Conservation (phyloP, 2,888 invertebrate genomes). For the Hermaeophaga mercurialis region DNA sequence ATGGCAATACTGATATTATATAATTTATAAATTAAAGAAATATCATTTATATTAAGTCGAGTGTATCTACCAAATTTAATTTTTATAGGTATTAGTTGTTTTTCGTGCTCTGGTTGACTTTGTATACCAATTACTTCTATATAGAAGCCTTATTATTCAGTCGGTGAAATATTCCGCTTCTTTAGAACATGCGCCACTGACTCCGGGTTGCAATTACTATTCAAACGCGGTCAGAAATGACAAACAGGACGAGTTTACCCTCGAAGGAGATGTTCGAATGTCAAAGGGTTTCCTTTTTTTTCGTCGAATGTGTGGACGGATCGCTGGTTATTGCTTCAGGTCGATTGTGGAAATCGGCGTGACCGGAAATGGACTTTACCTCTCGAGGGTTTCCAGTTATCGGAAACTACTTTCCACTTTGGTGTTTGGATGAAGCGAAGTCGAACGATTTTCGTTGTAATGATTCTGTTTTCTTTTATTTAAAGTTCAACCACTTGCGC, state of each 20-base stretch:
- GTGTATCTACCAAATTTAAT: too few species aligned
- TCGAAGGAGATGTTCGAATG: slow-evolving; percentile 1
- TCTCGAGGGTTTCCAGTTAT: slow-evolving; percentile 4
- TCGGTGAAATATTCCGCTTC: too few species aligned
- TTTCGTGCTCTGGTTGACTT: too few species aligned
- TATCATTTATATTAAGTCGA: too few species aligned
- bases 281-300: slow-evolving; percentile 12
- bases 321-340: slow-evolving; percentile 8
- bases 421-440: neutral
- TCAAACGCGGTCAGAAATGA: slow-evolving; percentile 15
- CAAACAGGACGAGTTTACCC: slow-evolving; percentile 10
- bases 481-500: too few species aligned
- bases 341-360: slow-evolving; percentile 13
- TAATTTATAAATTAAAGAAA: too few species aligned
- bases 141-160: too few species aligned
- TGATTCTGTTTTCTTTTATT: neutral
- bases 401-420: slow-evolving; percentile 3
- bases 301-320: slow-evolving; percentile 1
- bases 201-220: slow-evolving; percentile 8
- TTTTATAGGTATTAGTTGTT: too few species aligned
- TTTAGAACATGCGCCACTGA: slow-evolving; percentile 1
- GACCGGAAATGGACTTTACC: neutral
- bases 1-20: too few species aligned
- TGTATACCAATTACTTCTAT: too few species aligned
- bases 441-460: neutral